phyloP scores from a whole-genome alignment of 2,797 vertebrate genomes.

The Fundulus diaphanus region DNA sequence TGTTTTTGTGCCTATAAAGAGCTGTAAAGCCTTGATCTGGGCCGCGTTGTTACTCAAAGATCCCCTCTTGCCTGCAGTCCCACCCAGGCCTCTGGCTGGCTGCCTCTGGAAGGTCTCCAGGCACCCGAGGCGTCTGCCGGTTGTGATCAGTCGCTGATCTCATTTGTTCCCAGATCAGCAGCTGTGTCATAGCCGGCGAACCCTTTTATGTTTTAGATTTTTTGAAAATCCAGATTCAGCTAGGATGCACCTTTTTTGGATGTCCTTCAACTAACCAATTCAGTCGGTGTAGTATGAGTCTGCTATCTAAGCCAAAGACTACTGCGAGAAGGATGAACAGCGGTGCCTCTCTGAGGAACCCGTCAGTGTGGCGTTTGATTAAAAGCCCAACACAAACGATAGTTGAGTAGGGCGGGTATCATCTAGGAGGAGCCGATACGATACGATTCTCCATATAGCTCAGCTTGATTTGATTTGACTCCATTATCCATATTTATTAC shows the following conservation, averaged over 20 bases:
- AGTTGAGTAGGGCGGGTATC: too few relatives aligned
- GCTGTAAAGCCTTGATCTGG: slow-evolving; percentile 9
- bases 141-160: not conserved
- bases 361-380: not conserved
- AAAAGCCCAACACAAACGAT: not conserved
- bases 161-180: not conserved
- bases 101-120: slow-evolving; percentile 11
- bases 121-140: not conserved
- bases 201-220: not conserved
- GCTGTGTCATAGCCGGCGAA: not conserved
- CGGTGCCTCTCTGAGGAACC: not conserved
- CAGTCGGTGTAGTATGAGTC: not conserved
- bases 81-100: slow-evolving; percentile 15
- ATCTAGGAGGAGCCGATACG: too few relatives aligned
- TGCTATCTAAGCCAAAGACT: too few relatives aligned
- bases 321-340: not conserved
- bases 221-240: not conserved
- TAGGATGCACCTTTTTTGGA: not conserved
- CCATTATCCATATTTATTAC: too few relatives aligned
- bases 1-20: slow-evolving; percentile 11
- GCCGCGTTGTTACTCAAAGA: slow-evolving; percentile 15
- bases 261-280: not conserved
- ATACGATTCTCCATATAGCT: too few relatives aligned
- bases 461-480: too few relatives aligned
- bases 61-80: not conserved